Evolutionary conservation across 2,113 vertebrate genomes (phyloP), one percentile per base, ranked within the genome.

Genomic region (Xenus cinereus): DNA sequence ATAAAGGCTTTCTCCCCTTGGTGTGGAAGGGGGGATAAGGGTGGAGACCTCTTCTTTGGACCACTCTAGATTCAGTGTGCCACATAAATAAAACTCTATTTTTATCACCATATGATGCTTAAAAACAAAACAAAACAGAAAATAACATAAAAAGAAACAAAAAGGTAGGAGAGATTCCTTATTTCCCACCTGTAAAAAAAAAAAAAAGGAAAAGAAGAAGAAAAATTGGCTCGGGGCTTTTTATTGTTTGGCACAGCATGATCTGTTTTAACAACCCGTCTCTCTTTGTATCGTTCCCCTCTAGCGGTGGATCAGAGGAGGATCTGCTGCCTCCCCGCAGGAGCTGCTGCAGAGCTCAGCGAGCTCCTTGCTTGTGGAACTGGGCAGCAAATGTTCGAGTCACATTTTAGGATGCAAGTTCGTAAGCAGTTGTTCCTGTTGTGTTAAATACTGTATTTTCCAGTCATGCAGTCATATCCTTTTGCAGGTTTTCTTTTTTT

Each of bases 321-420:
- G 3, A 71, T 50, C 46, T 56, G 46, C 82, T 45, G 22, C 7
- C 0, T 41, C 7, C 39, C 39, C 0, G 0, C 66, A 41, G 66
- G n/a, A 72, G 24, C 60, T 46, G 23, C 51, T 82, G 41, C 45
- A 30, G 67, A n/a, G 41, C 85, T 33, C 45, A n/a, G 73, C 3
- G 1, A 73, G 28, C 15, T 66, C 46, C 48, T 46, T 22, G 17
- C 46, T 45, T 26, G 5, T 33, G 43, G 60, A 81, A 56, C 32
- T 26, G 62, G 72, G 71, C 32, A 72, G n/a, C n/a, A 75, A 69
- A 80, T 28, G 5, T 72, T 72, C 43, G 20, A 48, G 53, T 66
- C 4, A 0, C 14, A 1, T 51, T 89, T 84, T 24, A 94, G 48
- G 39, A 71, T 12, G 6, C 14, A 64, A 30, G n/a, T 75, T 89